Base-by-base conservation (phyloP, 2,888 invertebrate genomes). In the Operophtera brumata region DNA sequence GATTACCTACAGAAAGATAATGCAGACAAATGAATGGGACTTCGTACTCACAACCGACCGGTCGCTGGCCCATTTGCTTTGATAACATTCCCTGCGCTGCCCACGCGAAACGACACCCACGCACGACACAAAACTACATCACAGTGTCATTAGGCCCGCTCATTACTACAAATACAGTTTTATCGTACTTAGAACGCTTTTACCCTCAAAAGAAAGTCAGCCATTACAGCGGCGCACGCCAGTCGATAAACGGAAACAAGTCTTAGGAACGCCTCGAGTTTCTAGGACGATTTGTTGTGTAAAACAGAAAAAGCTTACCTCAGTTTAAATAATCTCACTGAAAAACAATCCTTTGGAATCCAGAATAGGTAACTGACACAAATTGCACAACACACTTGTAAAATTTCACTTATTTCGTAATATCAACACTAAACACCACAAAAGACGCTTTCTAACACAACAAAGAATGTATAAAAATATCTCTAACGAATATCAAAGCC, bases 221-320 rank as follows among this genome's bases (percentile, higher is more conserved):
- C 89, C 89, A 89, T 89, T 89, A 86, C 20, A 8, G 86, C 48
- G 46, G 62, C 89, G 87, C 89, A 88, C 85, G 82, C 86, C 72
- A 89, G 84, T 89, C 88, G 84, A 86, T 87, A 86, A 81, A 85
- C 81, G 85, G 88, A 84, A 86, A 88, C 86, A 86, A 87, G 87
- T 87, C 82, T 72, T 75, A 74, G 75, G 78, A 80, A 82, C 78
- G 83, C 83, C 80, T 83, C 79, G 80, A 80, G 77, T 78, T 80
- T 64, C n/a, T 71, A 61, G 59, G 55, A 56, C 47, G 56, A 50
- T 45, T 49, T 61, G 48, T 54, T 45, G 34, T 32, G 48, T 49
- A 46, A 28, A 56, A 42, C 30, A 32, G 41, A 37, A 61, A 65
- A 70, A 79, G 20, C 88, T 81, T 70, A 90, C 89, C 87, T 82